phyloP scores from a whole-genome alignment of 2,113 vertebrate species.

The Larimichthys crocea region DNA sequence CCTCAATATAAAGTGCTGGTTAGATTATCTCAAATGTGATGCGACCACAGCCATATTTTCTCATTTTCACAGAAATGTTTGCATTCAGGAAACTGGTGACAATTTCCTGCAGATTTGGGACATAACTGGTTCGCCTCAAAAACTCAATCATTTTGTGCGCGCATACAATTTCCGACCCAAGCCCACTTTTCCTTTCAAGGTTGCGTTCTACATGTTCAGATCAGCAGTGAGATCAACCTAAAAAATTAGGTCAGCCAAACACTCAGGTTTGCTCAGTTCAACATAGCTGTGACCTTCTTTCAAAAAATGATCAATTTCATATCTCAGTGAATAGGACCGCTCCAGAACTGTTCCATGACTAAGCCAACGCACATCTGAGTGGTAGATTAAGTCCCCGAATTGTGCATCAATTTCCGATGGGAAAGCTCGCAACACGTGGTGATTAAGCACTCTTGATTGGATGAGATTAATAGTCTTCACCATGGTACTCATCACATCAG shows the following conservation, averaged over 20 bases:
- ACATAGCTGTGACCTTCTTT: background rate
- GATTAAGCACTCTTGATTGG: background rate
- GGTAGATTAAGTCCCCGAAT: background rate
- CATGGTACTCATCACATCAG: too few species aligned
- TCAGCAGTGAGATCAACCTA: background rate
- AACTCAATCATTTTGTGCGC: background rate
- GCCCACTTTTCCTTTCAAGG: background rate
- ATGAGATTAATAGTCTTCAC: background rate
- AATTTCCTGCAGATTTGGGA: background rate
- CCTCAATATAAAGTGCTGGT: background rate
- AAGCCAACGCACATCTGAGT: background rate
- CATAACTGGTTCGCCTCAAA: background rate
- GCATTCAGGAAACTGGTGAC: background rate
- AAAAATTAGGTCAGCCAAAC: background rate
- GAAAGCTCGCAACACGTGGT: background rate
- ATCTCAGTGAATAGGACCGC: background rate
- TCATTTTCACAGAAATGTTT: background rate
- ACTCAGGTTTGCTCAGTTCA: background rate
- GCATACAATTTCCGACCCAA: background rate
- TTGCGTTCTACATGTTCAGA: background rate
- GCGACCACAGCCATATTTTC: background rate
- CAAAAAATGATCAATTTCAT: background rate
- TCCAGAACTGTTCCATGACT: background rate
- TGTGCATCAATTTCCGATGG: background rate
- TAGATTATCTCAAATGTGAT: background rate